These are phyloP conservation scores for Spilarctia lutea DNA, from an alignment of 2,888 invertebrate genomes.

Conservation along the genomic window DNA sequence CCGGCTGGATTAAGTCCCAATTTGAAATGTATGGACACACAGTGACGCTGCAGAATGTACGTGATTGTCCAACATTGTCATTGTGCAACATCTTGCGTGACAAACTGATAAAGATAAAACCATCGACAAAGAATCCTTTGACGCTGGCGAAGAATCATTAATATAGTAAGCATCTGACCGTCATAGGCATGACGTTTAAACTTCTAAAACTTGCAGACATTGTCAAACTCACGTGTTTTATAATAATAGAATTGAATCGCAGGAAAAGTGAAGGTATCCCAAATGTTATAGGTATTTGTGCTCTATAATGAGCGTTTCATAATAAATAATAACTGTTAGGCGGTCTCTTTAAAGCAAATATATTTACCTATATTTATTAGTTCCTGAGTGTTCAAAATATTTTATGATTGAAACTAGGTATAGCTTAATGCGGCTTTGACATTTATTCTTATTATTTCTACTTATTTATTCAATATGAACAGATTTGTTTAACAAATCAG, in stretches of 20 bases:
- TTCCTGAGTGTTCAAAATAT: neutral
- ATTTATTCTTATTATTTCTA: no score
- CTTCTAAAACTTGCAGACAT: conserved; percentile 63
- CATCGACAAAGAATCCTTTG: conserved; percentile 79
- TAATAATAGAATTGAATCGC: neutral
- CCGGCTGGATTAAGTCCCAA: conserved; percentile 73
- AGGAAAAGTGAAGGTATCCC: neutral
- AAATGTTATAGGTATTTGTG: no score
- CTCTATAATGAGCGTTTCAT: no score
- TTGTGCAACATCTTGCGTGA: conserved; percentile 82
- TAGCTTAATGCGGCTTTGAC: neutral
- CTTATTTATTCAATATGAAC: neutral
- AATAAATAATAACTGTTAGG: no score
- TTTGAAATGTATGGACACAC: conserved; percentile 77
- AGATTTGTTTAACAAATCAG: neutral
- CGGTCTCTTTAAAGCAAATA: neutral
- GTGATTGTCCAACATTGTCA: conserved; percentile 72
- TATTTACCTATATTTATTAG: neutral
- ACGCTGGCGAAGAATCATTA: conserved; percentile 74
- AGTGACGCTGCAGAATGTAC: conserved; percentile 75
- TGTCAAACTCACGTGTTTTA: conserved; percentile 63
- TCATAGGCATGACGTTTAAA: conserved; percentile 65
- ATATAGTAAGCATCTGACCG: conserved; percentile 76
- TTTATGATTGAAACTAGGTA: neutral
- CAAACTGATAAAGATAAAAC: conserved; percentile 79